Evolutionary conservation across 2,113 vertebrate genomes (phyloP).

Genomic region (Alces alces): DNA sequence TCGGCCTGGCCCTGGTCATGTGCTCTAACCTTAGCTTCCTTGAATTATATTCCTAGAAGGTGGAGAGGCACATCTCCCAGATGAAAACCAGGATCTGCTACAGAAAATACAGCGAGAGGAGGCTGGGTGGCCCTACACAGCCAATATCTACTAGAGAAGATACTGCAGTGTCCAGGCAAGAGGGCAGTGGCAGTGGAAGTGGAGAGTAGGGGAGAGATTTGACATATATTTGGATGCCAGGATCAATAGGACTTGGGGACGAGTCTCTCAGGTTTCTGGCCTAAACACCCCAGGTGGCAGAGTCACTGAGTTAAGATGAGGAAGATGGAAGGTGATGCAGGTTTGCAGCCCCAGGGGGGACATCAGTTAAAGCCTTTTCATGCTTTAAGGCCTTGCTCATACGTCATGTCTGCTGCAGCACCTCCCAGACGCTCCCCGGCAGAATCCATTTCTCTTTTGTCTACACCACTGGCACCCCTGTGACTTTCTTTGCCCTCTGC

Average conservation of each 20-base stretch:
- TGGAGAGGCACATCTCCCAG: background rate
- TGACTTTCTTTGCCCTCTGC: too few species aligned
- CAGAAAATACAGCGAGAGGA: background rate
- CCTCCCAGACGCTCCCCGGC: background rate
- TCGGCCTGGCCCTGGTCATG: background rate
- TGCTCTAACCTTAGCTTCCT: background rate
- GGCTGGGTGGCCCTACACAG: accelerated
- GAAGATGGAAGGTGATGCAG: background rate
- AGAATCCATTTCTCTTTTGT: background rate
- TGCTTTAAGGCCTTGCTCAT: background rate
- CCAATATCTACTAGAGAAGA: background rate
- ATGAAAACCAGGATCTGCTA: background rate
- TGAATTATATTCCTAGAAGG: background rate
- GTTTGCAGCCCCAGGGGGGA: background rate
- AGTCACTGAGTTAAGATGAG: background rate
- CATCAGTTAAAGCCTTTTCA: background rate
- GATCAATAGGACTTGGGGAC: background rate
- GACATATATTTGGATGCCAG: background rate
- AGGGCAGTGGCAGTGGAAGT: accelerated
- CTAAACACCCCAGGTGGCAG: background rate
- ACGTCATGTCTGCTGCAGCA: accelerated
- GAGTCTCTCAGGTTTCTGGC: background rate
- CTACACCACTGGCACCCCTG: accelerated
- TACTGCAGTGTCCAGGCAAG: background rate
- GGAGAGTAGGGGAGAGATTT: background rate